These are phyloP conservation scores for Cataglyphis albicans DNA, from an alignment of 2,888 invertebrate genomes.

Conservation along the genomic window DNA sequence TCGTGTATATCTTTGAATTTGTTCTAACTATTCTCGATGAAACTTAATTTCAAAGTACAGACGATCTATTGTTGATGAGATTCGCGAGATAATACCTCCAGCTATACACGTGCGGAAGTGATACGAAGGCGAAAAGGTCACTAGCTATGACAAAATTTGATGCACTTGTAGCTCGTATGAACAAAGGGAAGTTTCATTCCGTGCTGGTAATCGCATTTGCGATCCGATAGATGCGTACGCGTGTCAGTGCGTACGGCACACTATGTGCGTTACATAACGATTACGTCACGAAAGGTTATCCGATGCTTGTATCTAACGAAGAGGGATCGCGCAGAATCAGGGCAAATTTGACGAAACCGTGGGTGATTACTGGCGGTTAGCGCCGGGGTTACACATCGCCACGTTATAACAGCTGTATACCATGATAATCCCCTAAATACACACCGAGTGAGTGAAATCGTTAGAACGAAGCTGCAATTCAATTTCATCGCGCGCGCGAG, in stretches of 20 bases:
- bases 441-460: slow-evolving; percentile 31
- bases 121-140: slow-evolving; percentile 38
- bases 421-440: slow-evolving; percentile 36
- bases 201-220: slow-evolving; percentile 61
- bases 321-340: slow-evolving; percentile 55
- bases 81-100: slow-evolving; percentile 15
- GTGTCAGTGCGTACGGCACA: slow-evolving; percentile 29
- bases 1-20: neutral
- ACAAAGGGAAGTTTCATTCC: slow-evolving; percentile 48
- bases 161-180: slow-evolving; percentile 46
- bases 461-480: slow-evolving; percentile 47
- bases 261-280: slow-evolving; percentile 17
- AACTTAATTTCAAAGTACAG: neutral
- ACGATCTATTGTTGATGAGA: neutral
- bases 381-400: slow-evolving; percentile 48
- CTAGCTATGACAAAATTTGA: slow-evolving; percentile 26
- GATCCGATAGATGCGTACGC: slow-evolving; percentile 43
- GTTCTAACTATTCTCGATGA: neutral
- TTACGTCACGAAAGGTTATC: slow-evolving; percentile 42
- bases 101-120: slow-evolving; percentile 17
- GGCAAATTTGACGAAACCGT: slow-evolving; percentile 62
- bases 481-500: neutral
- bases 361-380: slow-evolving; percentile 61
- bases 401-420: slow-evolving; percentile 44
- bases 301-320: slow-evolving; percentile 30